These are phyloP conservation scores for Microchirus variegatus DNA, from an alignment of 2,797 vertebrate genomes.

Conservation along the genomic window DNA sequence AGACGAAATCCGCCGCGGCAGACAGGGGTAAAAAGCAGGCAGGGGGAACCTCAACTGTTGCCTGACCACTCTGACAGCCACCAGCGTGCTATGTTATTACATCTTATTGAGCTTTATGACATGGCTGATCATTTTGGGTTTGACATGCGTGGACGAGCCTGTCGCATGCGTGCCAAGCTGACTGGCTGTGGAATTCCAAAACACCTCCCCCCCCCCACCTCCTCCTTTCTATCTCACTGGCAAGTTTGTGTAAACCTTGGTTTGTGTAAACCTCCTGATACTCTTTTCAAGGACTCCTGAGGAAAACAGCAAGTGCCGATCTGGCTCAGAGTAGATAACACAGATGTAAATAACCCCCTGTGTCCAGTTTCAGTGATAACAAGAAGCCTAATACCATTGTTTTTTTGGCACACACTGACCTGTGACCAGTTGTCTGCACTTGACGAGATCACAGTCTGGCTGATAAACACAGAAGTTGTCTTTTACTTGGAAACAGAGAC, in stretches of 20 bases:
- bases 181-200: constrained; percentile 38
- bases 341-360: constrained; percentile 68
- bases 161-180: no score
- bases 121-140: constrained; percentile 54
- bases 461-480: constrained; percentile 46
- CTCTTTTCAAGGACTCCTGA: constrained; percentile 61
- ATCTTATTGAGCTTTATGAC: constrained; percentile 64
- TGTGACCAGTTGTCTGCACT: constrained; percentile 56
- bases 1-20: constrained; percentile 57
- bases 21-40: constrained; percentile 35
- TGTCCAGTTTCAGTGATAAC: constrained; percentile 59
- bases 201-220: constrained; percentile 2
- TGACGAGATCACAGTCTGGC: constrained; percentile 71
- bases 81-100: constrained; percentile 65
- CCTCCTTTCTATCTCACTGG: constrained; percentile 42
- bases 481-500: constrained; percentile 46
- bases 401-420: constrained; percentile 64
- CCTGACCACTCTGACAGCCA: constrained; percentile 66
- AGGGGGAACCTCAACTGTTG: constrained; percentile 54
- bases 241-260: constrained; percentile 53
- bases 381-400: constrained; percentile 66
- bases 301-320: constrained; percentile 50
- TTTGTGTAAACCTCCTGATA: constrained; percentile 56
- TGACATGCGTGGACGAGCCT: constrained; percentile 45
- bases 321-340: constrained; percentile 65